These are phyloP conservation scores for Montipora efflorescens DNA, from an alignment of 64 coral and sea anemone genomes.

Conservation along the genomic window DNA sequence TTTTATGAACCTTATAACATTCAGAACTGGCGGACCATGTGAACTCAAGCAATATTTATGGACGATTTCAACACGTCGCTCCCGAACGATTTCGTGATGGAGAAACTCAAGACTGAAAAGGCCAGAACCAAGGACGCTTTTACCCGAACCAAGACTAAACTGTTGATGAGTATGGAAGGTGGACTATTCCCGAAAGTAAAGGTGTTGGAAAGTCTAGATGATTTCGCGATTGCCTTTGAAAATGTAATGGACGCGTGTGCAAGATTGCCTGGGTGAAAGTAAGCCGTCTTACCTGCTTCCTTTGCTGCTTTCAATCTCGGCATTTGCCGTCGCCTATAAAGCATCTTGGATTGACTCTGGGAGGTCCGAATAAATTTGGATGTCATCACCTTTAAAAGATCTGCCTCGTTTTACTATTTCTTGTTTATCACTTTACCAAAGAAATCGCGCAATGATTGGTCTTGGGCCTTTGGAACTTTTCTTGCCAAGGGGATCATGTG, in stretches of 20 bases:
- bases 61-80: not conserved
- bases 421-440: too few species aligned
- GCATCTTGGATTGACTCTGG: too few species aligned
- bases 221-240: not conserved
- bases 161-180: slow-evolving; percentile 32
- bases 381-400: too few species aligned
- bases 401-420: too few species aligned
- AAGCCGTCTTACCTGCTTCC: too few species aligned
- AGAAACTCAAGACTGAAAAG: slow-evolving; percentile 14
- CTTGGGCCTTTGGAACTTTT: too few species aligned
- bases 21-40: not conserved
- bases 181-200: not conserved
- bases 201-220: slow-evolving; percentile 7
- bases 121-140: not conserved
- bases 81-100: not conserved
- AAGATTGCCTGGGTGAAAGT: not conserved
- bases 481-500: too few species aligned
- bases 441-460: too few species aligned
- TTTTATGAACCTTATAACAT: too few species aligned
- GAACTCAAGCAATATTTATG: not conserved
- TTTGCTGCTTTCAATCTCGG: too few species aligned
- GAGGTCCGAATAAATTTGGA: too few species aligned
- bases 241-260: not conserved
- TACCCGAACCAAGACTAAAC: slow-evolving; percentile 1
- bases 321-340: too few species aligned